Evolutionary conservation across 2,113 vertebrate species (phyloP).

Genomic region (Prionailurus viverrinus): DNA sequence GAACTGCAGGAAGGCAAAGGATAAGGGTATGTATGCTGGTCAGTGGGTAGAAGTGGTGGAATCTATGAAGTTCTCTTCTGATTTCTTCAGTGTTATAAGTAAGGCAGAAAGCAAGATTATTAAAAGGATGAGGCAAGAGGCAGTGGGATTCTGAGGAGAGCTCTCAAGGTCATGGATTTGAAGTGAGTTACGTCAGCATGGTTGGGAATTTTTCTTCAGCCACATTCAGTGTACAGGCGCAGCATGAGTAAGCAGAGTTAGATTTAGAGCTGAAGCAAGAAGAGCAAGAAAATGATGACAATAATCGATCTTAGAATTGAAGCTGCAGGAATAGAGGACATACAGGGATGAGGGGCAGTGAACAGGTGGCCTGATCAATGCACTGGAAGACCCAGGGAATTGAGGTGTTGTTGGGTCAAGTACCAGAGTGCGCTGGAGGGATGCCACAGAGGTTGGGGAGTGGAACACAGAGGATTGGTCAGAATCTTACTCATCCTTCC

Average conservation of each 20-base stretch:
- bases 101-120: not conserved
- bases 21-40: not conserved
- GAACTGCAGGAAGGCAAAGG: not conserved
- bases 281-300: not conserved
- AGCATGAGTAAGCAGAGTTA: not conserved
- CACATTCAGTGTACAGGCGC: not conserved
- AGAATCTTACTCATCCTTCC: not conserved
- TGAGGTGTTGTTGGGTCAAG: not conserved
- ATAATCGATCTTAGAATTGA: constrained; percentile 9
- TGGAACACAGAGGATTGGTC: not conserved
- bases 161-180: not conserved
- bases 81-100: not conserved
- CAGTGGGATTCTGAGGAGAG: not conserved
- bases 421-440: not conserved
- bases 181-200: not conserved
- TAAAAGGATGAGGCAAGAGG: not conserved
- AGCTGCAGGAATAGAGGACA: not conserved
- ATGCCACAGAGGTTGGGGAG: not conserved
- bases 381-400: not conserved
- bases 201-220: not conserved
- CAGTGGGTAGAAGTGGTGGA: not conserved
- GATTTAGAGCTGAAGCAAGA: not conserved
- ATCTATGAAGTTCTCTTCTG: not conserved
- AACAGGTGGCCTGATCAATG: not conserved
- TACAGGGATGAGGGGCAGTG: not conserved